Percentiles rank a stretch among this genome's conserved stretches.
phyloP scores from a whole-genome alignment of 2,113 vertebrate genomes.

The Dasyurus viverrinus region DNA sequence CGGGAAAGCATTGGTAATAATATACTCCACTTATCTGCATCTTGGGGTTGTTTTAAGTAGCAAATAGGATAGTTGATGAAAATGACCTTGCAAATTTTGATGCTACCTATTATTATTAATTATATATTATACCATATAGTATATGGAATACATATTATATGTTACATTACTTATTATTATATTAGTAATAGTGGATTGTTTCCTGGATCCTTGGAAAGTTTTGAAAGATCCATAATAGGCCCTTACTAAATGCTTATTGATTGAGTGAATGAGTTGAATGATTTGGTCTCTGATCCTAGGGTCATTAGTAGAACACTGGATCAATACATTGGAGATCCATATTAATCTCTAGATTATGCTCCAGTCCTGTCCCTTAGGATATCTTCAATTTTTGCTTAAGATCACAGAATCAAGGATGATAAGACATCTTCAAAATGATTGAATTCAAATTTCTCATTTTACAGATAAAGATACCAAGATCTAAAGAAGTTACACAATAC shows the following conservation, averaged over 20 bases:
- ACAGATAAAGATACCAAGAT: background rate
- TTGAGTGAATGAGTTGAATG: background rate
- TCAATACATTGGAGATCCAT: background rate
- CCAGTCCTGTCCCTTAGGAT: background rate
- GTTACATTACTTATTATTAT: background rate
- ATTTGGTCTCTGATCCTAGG: background rate
- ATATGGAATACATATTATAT: no score
- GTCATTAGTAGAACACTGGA: background rate
- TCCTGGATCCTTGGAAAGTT: background rate
- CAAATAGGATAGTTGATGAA: background rate
- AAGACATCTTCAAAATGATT: background rate
- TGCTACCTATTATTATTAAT: background rate
- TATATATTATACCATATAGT: no score
- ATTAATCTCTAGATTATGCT: background rate
- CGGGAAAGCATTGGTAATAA: background rate
- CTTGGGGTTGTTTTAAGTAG: background rate
- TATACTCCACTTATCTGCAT: background rate
- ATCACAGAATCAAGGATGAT: background rate
- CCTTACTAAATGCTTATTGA: background rate
- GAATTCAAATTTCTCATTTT: background rate
- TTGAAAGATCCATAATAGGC: background rate
- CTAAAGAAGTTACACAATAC: background rate
- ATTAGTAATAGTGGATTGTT: background rate
- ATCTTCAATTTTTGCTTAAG: background rate
- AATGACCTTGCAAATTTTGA: background rate